Evolutionary conservation across 2,888 invertebrate species (phyloP), one percentile per base, ranked within the genome.

Genomic region (Fissipunctia ypsillon): DNA sequence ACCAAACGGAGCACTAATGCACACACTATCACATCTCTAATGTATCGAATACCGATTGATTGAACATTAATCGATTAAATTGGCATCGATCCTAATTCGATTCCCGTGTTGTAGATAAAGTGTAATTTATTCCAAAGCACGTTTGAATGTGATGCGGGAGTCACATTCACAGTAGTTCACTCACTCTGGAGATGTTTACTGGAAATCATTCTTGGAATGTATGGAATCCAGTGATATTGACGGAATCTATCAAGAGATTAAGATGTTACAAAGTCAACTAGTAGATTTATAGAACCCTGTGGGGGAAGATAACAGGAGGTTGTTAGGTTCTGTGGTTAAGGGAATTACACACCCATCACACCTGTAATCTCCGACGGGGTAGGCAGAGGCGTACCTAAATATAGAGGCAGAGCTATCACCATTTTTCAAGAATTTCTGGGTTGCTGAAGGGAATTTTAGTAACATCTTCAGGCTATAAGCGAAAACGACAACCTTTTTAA

Each of bases 71-170:
- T 85, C 83, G 81, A 84, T 77, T 74, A 69, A 77, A 79, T 85
- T 86, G 86, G 87, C 86, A 84, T 54, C 61, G 76, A 67, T 87
- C 85, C 86, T 85, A 87, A 82, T 76, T 85, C 74, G 63, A 75
- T 63, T 70, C 63, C 41, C 48, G 38, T 67, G 66, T 70, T 78
- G 60, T 61, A 75, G 68, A 80, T 83, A 79, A 75, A 61, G 38
- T 63, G 25, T 69, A 69, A 78, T 83, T 66, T 73, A 75, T 84
- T 76, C 45, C 12, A 69, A 38, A 79, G 72, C 65, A 48, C 73
- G 52, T 41, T 25, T 73, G 66, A 76, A 83, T 83, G 83, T 68
- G 64, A 75, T 64, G 61, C 52, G 25, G 31, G 63, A 78, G 79
- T 78, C 73, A 82, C 68, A 31, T 80, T 78, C 41, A 52, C 68